Evolutionary conservation across 2,797 vertebrate species (phyloP).

Genomic region (Macroramphosus scolopax): DNA sequence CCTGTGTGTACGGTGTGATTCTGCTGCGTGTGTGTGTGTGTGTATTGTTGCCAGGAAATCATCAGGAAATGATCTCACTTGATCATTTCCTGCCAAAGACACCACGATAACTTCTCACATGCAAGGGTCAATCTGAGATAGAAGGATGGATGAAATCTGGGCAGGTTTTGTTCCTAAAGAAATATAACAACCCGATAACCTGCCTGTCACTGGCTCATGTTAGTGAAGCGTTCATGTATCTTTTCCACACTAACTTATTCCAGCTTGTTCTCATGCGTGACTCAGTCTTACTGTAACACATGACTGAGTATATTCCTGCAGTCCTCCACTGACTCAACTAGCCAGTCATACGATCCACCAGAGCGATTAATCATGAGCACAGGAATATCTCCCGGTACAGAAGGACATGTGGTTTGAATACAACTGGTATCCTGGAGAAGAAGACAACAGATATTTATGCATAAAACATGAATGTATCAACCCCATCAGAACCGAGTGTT

Average conservation of each 20-base stretch:
- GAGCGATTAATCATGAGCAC: neutral
- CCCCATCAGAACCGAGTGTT: no score
- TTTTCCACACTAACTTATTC: slow-evolving; percentile 3
- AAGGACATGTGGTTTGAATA: no score
- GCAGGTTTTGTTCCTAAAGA: neutral
- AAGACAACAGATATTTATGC: no score
- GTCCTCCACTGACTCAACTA: slow-evolving; percentile 6
- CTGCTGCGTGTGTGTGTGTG: slow-evolving; percentile 6
- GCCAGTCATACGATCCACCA: neutral
- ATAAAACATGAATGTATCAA: no score
- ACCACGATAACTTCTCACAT: neutral
- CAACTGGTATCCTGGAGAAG: no score
- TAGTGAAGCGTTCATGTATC: slow-evolving; percentile 3
- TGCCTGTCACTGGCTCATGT: no score
- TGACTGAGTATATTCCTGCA: neutral
- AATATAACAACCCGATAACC: no score
- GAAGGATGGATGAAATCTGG: neutral
- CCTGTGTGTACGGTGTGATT: slow-evolving; percentile 40
- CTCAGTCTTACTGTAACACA: neutral
- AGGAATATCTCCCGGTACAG: neutral
- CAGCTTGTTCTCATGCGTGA: slow-evolving; percentile 5
- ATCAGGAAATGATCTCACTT: slow-evolving; percentile 3
- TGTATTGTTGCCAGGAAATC: slow-evolving; percentile 22
- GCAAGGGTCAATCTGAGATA: neutral
- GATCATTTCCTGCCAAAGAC: slow-evolving; percentile 11